Evolutionary conservation across 2,113 vertebrate species (phyloP).

Genomic region (Pycnonotus jocosus): DNA sequence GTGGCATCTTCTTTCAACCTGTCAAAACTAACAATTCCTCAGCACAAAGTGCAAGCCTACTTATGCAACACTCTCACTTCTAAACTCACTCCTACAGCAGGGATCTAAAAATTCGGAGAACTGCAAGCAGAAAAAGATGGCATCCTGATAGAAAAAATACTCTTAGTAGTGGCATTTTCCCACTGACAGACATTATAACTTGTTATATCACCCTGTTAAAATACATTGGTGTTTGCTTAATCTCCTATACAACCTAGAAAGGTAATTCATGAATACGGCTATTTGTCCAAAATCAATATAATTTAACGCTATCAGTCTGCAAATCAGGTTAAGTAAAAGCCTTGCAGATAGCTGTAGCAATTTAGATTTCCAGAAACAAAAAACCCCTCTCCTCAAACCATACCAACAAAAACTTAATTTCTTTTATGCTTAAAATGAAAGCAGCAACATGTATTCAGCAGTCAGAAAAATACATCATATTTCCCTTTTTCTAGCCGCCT

Average conservation of each 20-base stretch:
- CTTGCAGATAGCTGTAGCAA: not conserved
- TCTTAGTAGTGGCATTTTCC: not conserved
- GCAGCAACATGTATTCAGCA: not conserved
- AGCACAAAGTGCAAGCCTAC: not conserved
- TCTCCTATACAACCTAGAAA: not conserved
- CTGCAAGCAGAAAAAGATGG: not conserved
- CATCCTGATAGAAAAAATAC: not conserved
- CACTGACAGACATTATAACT: not conserved
- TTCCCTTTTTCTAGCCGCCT: not conserved
- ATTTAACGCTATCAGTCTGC: not conserved
- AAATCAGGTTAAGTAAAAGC: not conserved
- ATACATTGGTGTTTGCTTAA: not conserved
- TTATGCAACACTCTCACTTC: constrained; percentile 28
- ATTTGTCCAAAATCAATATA: not conserved
- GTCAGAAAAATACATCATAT: not conserved
- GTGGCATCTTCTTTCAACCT: not conserved
- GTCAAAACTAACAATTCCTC: not conserved
- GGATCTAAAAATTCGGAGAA: not conserved
- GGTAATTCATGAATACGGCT: not conserved
- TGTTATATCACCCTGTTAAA: not conserved
- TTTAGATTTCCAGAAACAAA: not conserved
- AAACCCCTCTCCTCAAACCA: not conserved
- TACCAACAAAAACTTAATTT: not conserved
- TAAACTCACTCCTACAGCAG: not conserved
- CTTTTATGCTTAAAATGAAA: not conserved